Base-by-base conservation (phyloP, 2,888 invertebrate genomes). In the Tenthredo distinguenda region DNA sequence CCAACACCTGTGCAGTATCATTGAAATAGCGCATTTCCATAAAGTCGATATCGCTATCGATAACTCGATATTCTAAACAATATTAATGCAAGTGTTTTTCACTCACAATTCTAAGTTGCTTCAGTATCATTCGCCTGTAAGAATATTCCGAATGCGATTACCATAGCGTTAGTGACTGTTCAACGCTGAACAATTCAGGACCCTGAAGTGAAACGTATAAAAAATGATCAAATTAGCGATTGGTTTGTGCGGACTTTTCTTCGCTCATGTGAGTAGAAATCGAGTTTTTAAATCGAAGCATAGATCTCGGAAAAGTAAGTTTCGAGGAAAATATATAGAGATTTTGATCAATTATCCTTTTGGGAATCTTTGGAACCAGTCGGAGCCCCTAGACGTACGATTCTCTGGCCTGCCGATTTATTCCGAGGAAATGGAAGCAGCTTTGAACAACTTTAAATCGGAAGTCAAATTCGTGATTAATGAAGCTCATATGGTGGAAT, bases 241-340 rank as follows among this genome's bases (percentile, higher is more conserved):
- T 10, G 10, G 26, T 26, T 81, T 81, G 7, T 37, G 40, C 62
- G 58, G 4, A 43, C 7, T 81, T 31, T 43, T 15, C 40, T 0
- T 81, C 65, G 21, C 43, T 18, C 21, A 62, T 62, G 81, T 81
- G n/a, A 81, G 81, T 81, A 62, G 12, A 77, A 77, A 55, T 55
- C 21, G 21, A 43, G 4, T 43, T 43, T 10, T 12, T 21, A 21
- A 74, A 74, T 74, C 9, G 10, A 0, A 77, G 55, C 34, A 10
- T 31, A 26, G 21, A 47, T 76, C 15, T 76, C 12, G 12, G 7
- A 21, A 40, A 3, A 21, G 7, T 43, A 10, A 43, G 2, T 43
- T 10, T 18, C 3, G 21, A n/a, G 74, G 21, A 37, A 74, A 47
- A 47, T 15, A 47, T 47, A 47, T 3, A 15, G 12, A 12, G 15